Percentiles rank a stretch among this genome's conserved stretches.
Conservation (phyloP, 2,888 invertebrate genomes). For the Drosophila imparisetae region DNA sequence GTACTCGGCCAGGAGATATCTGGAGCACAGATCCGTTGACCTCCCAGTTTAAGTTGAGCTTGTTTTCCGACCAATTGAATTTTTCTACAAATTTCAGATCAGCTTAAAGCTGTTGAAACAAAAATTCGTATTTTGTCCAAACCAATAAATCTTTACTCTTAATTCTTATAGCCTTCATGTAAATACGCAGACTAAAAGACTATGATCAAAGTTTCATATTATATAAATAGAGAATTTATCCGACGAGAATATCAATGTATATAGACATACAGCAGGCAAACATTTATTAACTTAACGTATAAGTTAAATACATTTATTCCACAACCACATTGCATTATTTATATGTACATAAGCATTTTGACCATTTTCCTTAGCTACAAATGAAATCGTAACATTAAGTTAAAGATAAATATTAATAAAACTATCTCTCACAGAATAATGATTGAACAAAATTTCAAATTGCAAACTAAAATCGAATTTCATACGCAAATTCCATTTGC, state of each 20-base stretch:
- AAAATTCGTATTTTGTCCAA: not conserved
- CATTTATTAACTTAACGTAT: not conserved
- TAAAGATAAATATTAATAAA: not conserved
- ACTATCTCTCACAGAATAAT: not conserved
- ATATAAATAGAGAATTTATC: not conserved
- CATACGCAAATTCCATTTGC: constrained; percentile 2
- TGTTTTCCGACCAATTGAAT: not conserved
- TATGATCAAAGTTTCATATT: not conserved
- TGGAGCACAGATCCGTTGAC: not conserved
- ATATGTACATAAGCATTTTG: not conserved
- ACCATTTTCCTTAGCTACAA: not conserved
- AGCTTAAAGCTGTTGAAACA: not conserved
- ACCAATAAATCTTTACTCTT: not conserved
- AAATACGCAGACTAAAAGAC: not conserved
- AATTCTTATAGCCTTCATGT: not conserved
- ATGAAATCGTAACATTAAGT: not conserved
- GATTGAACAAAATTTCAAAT: not conserved
- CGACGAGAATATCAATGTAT: not conserved
- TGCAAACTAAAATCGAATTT: constrained; percentile 1
- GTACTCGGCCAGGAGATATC: not conserved
- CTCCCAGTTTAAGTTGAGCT: not conserved
- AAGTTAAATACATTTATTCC: not conserved
- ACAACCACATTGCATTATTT: not conserved
- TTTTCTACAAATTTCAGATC: not conserved
- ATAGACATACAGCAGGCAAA: not conserved